Percentiles rank a stretch among this genome's conserved stretches.
Conservation (phyloP, 2,797 vertebrate species). For the Leptodactylus fallax region DNA sequence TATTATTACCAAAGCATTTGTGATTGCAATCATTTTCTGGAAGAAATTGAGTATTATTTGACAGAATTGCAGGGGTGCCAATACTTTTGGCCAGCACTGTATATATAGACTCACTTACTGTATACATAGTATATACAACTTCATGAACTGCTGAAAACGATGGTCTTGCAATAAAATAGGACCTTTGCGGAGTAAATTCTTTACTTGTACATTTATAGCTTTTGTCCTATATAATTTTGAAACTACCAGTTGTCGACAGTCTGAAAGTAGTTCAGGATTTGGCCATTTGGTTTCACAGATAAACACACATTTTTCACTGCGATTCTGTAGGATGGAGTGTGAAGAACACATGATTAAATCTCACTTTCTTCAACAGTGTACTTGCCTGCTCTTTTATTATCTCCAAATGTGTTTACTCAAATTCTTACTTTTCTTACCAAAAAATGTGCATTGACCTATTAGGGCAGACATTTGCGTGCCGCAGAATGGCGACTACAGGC, state of each 20-base stretch:
- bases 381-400: not conserved
- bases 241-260: constrained; percentile 1
- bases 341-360: constrained; percentile 18
- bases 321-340: not conserved
- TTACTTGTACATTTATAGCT: constrained; percentile 1
- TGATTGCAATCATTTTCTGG: too few species aligned
- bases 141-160: not conserved
- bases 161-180: not conserved
- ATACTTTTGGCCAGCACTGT: too few species aligned
- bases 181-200: not conserved
- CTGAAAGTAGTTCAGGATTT: not conserved
- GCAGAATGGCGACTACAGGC: too few species aligned
- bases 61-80: too few species aligned
- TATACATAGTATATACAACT: not conserved
- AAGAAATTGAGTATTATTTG: too few species aligned
- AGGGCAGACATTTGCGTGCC: not conserved
- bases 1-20: too few species aligned
- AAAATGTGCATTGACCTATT: not conserved
- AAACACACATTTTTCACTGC: constrained; percentile 3
- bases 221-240: constrained; percentile 2
- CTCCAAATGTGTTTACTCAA: not conserved
- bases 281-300: not conserved
- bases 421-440: constrained; percentile 2
- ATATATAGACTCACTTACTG: too few species aligned
- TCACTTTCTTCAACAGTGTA: not conserved